phyloP scores from a whole-genome alignment of 2,888 invertebrate species.

The Cryptus viduatorius region DNA sequence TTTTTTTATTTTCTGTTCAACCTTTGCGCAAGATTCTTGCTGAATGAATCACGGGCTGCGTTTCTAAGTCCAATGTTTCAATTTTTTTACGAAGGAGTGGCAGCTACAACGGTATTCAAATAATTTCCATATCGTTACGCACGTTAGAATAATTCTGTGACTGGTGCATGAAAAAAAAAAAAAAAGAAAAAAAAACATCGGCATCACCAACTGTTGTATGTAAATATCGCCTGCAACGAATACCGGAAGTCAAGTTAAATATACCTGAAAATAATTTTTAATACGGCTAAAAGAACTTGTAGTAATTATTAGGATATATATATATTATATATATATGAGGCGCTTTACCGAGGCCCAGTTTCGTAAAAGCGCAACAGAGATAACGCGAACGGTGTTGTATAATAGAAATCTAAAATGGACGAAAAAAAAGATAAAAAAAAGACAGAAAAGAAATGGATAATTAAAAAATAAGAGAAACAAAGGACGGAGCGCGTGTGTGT shows the following conservation, averaged over 20 bases:
- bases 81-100: slow-evolving; percentile 6
- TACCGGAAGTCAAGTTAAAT: slow-evolving; percentile 67
- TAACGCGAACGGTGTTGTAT: slow-evolving; percentile 35
- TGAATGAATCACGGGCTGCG: not conserved
- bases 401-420: slow-evolving; percentile 30
- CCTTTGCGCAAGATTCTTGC: not conserved
- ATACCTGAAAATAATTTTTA: slow-evolving; percentile 71
- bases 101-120: slow-evolving; percentile 31
- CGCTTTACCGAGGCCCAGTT: slow-evolving; percentile 48
- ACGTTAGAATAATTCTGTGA: slow-evolving; percentile 33
- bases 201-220: slow-evolving; percentile 52
- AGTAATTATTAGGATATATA: slow-evolving; percentile 66
- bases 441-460: not conserved
- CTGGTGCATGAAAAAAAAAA: slow-evolving; percentile 23
- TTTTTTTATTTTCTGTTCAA: slow-evolving; percentile 5
- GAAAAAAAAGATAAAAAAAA: slow-evolving; percentile 30
- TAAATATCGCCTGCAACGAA: slow-evolving; percentile 66
- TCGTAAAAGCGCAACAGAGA: slow-evolving; percentile 43
- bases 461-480: slow-evolving; percentile 44
- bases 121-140: slow-evolving; percentile 59
- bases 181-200: slow-evolving; percentile 22
- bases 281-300: slow-evolving; percentile 61
- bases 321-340: slow-evolving; percentile 12
- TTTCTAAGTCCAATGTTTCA: not conserved
- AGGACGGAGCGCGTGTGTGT: slow-evolving; percentile 67